Base-by-base conservation (phyloP, 2,113 vertebrate genomes). In the Boleophthalmus pectinirostris region DNA sequence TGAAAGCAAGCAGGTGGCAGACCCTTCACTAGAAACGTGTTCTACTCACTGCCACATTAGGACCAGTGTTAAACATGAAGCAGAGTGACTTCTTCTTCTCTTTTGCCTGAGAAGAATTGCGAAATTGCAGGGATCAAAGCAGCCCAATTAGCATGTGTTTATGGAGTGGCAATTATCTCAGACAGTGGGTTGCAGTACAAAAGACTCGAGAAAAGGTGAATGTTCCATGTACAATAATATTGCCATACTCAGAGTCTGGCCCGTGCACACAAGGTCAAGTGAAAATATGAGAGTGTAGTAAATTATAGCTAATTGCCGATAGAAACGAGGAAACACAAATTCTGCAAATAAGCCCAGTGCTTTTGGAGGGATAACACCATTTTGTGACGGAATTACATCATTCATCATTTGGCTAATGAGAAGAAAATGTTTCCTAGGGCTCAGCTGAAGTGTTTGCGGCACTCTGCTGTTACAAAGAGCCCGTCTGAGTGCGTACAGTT, bases 121-220 rank as follows among this genome's bases (percentile, higher is more conserved):
- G 81, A 82, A 90, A 84, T 85, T 83, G 88, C 86, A 86, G 81
- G 83, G 90, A 91, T 92, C 87, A 91, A 92, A 92, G 91, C 76
- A 56, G 84, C 72, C 87, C 89, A 90, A 91, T 90, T 91, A 92
- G 87, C 85, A 87, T 86, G 89, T 89, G 85, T 90, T 91, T 90
- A 91, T 88, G 81, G 82, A 79, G 84, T 81, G 87, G 90, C 90
- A 92, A 91, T 89, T 91, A 92, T 90, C 88, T 81, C 87, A 77
- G 85, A 86, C 86, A 80, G 86, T 86, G 77, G 29, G 80, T 82
- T 70, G 57, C 84, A 82, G 78, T 80, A 85, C 81, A 90, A 89
- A 29, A 89, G 86, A 84, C 83, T 38, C 70, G 49, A 81, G 49
- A 77, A 47, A 81, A 83, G 83, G 76, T 80, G 77, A 70, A 73